Percentiles rank a stretch among this genome's conserved stretches.
Conservation (phyloP, 2,797 vertebrate species). For the Heterohyrax brucei region DNA sequence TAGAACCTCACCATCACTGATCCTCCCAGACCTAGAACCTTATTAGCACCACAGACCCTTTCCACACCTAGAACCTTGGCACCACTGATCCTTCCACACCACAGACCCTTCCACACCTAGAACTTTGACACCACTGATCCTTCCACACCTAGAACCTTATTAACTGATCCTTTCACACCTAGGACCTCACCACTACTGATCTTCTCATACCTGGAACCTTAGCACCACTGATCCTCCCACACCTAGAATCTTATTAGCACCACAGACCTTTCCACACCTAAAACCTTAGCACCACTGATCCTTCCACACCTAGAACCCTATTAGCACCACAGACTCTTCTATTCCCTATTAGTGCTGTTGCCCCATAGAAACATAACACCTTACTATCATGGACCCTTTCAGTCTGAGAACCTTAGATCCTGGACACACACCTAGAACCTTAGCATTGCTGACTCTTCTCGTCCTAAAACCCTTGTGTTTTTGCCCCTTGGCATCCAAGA, state of each 20-base stretch:
- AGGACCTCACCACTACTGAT: not conserved
- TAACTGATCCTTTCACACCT: not conserved
- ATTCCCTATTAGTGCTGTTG: no score
- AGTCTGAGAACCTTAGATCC: not conserved
- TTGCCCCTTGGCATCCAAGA: not conserved
- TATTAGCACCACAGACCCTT: not conserved
- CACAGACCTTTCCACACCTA: no score
- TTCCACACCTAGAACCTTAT: not conserved
- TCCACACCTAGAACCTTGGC: not conserved
- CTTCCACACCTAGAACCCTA: no score
- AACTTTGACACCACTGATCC: not conserved
- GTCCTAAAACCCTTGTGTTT: not conserved
- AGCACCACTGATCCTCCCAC: no score
- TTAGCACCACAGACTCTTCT: no score
- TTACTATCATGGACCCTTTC: no score
- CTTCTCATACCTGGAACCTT: not conserved
- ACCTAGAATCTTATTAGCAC: no score
- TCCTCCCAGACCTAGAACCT: not conserved
- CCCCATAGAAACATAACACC: no score
- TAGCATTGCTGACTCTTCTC: not conserved
- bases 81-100: not conserved
- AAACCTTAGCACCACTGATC: no score
- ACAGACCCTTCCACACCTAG: not conserved
- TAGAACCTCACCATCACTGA: not conserved
- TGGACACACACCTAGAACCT: not conserved